Base-by-base conservation (phyloP, 1,140 invertebrate species). In the Plectrocnemia conspersa region DNA sequence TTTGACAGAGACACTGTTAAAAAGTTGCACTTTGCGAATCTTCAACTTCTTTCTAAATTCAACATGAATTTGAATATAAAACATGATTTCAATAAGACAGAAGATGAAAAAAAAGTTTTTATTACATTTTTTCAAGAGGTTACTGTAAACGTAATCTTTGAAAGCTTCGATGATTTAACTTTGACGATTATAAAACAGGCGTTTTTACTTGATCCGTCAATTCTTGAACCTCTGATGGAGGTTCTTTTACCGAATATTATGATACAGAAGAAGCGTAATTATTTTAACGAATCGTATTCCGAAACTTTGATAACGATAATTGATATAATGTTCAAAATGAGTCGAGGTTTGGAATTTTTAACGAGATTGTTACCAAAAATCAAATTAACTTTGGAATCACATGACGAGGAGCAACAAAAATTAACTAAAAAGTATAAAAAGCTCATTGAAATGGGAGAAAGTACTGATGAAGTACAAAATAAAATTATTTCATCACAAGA, bases 1-100 rank as follows among this genome's bases (percentile, higher is more conserved):
- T 35, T 56, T 10, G 7, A 32, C 1, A 25, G 25, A 9, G n/a
- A 42, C 21, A 9, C n/a, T 11, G 29, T 32, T 18, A 52, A 56
- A 52, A 21, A 41, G 27, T 11, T 60, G 15, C 54, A 42, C 41
- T 27, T 60, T 10, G 22, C 55, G 19, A 60, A 46, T 19, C 21
- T 61, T 11, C 53, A 50, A 27, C 45, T 35, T 29, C 29, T 56
- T 5, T 6, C 35, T 10, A 41, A 56, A 49, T 54, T 49, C 32
- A 56, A 50, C 24, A 25, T 61, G 10, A 61, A 61, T 49, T 44
- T 61, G 25, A 56, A 61, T 50, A 24, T 52, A 6, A 35, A 33
- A 15, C 42, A 46, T 45, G 13, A 42, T 5, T 27, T 44, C 10
- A 36, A 46, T 13, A 11, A 19, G 16, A 27, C 52, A 10, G 48